phyloP scores from a whole-genome alignment of 2,888 invertebrate species.

The Lycia hirtaria region DNA sequence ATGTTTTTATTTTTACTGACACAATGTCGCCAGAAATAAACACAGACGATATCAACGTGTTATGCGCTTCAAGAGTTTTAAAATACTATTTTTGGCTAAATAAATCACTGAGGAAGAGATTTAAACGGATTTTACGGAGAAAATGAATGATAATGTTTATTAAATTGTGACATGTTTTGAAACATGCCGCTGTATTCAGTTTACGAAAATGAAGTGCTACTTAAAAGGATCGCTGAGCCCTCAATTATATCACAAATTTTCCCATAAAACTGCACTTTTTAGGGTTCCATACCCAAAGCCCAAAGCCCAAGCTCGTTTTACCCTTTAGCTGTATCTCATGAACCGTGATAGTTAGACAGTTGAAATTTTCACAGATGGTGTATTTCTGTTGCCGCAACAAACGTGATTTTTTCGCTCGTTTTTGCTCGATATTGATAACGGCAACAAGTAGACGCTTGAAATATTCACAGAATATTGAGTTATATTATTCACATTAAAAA shows the following conservation, averaged over 20 bases:
- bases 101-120: constrained; percentile 18
- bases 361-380: no score
- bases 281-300: no score
- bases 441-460: no score
- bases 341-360: no score
- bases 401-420: no score
- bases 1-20: constrained; percentile 22
- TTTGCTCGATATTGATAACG: no score
- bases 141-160: constrained; percentile 19
- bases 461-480: no score
- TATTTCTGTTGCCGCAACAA: no score
- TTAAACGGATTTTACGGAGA: constrained; percentile 19
- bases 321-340: no score
- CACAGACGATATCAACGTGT: neutral
- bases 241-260: neutral
- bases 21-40: constrained; percentile 24
- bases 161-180: constrained; percentile 12
- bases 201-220: neutral
- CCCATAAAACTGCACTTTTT: no score
- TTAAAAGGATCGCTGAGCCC: no score
- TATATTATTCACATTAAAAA: no score
- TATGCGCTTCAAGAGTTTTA: constrained; percentile 8
- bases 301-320: neutral
- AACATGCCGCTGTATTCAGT: neutral
- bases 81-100: constrained; percentile 2